These are phyloP conservation scores for Drosophila ezoana DNA, from an alignment of 2,888 invertebrate species.

Conservation along the genomic window DNA sequence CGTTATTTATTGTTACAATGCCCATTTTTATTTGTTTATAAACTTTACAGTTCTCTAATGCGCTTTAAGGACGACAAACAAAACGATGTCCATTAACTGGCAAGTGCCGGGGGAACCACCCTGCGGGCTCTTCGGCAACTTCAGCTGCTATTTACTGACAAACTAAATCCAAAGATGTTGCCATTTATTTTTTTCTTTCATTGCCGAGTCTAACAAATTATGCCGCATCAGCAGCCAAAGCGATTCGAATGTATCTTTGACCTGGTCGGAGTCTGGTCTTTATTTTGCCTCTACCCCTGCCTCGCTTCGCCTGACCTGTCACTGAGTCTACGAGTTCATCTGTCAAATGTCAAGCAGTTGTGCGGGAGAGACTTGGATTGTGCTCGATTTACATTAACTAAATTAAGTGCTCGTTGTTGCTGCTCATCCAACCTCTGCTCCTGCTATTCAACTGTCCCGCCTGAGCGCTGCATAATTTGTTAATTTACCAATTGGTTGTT, in stretches of 20 bases:
- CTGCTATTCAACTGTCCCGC: constrained; percentile 26
- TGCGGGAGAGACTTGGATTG: constrained; percentile 26
- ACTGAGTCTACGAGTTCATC: constrained; percentile 67
- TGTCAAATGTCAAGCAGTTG: constrained; percentile 76
- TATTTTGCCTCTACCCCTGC: constrained; percentile 5
- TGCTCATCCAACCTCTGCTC: constrained; percentile 5
- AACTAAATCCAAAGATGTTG: constrained; percentile 41
- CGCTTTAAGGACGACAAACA: constrained; percentile 49
- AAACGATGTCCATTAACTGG: constrained; percentile 55
- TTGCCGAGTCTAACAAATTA: constrained; percentile 63
- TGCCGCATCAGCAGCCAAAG: constrained; percentile 70
- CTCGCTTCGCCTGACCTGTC: constrained; percentile 48
- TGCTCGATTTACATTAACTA: constrained; percentile 69
- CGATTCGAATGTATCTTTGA: constrained; percentile 61
- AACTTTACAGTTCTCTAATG: constrained; percentile 44
- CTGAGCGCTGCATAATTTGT: constrained; percentile 69
- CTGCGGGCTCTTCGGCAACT: neutral
- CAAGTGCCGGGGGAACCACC: neutral
- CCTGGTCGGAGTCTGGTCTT: constrained; percentile 13
- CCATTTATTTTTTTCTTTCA: constrained; percentile 23
- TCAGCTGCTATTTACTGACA: constrained; percentile 49
- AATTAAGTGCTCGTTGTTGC: constrained; percentile 69
- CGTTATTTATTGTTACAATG: constrained; percentile 52
- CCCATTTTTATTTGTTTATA: constrained; percentile 57
- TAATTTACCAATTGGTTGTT: constrained; percentile 69